A percentile compares a stretch with the other conserved stretches of the same genome.
Evolutionary conservation across 2,888 invertebrate species (phyloP).

Genomic region (Pogonocherus hispidulus): DNA sequence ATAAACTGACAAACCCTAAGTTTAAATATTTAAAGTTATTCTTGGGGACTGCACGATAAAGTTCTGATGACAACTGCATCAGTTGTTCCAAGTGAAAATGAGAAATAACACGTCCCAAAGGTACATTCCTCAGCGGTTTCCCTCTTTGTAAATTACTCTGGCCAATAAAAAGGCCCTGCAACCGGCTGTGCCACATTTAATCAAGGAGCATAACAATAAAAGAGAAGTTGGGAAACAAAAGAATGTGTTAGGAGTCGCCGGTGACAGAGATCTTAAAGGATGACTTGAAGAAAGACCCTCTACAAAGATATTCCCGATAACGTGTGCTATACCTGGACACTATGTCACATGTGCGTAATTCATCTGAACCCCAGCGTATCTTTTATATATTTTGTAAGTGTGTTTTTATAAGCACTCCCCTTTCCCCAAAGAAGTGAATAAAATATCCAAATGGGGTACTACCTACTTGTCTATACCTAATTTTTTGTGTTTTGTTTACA

Average conservation of each 20-base stretch:
- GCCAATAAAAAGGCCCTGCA: background rate
- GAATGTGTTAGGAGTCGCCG: constrained; percentile 32
- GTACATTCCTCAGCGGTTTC: background rate
- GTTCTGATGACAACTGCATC: background rate
- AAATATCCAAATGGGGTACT: too few relatives aligned
- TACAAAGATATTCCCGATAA: background rate
- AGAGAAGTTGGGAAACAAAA: constrained; percentile 48
- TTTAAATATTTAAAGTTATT: too few relatives aligned
- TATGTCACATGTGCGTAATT: background rate
- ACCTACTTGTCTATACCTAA: too few relatives aligned
- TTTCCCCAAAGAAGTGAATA: too few relatives aligned
- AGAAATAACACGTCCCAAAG: background rate
- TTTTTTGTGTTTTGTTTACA: too few relatives aligned
- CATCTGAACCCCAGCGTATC: too few relatives aligned
- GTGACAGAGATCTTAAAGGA: background rate
- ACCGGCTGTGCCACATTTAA: constrained; percentile 55
- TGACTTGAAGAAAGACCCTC: background rate
- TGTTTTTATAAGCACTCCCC: too few relatives aligned
- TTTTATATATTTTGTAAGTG: too few relatives aligned
- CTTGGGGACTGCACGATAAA: too few relatives aligned
- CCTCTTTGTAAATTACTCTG: background rate
- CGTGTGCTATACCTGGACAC: background rate
- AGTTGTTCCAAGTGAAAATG: background rate
- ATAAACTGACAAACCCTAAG: too few relatives aligned
- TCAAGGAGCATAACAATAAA: constrained; percentile 56